Evolutionary conservation across 2,797 vertebrate species (phyloP), one percentile per base, ranked within the genome.

Genomic region (Darevskia mixta): DNA sequence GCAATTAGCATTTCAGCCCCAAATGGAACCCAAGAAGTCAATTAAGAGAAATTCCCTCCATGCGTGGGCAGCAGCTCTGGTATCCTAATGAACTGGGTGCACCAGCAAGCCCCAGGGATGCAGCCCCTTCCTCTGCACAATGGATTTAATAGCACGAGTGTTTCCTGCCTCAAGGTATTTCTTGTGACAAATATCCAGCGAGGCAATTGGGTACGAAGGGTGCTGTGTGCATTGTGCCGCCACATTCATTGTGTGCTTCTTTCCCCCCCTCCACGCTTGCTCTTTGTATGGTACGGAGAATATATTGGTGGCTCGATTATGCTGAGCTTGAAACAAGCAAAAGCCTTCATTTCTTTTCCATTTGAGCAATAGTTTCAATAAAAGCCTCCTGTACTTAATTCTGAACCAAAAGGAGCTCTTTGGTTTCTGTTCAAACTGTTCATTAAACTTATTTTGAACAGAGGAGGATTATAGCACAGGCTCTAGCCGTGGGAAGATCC

Each of bases 341-440:
- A 91, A 91, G 88, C 87, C 89, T 90, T 93, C 86, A 85, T 90
- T 91, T 91, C 88, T 88, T 93, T 86, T 83, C 79, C 88, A 73
- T 78, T 78, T 41, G 90, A 94, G 90, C 91, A 92, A 95, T 79
- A 77, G 86, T 79, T 88, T 81, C 86, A 92, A 86, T 92, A 93
- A 94, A 83, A 89, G 79, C 81, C 88, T 83, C 61, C 0, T 1
- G 49, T 82, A 83, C 77, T 66, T 41, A 29, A 66, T 69, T 91
- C 87, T 93, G 92, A 91, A 94, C 92, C 90, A 91, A 55, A 92
- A 90, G 92, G 64, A 95, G 88, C 83, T 90, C 92, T 5, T 73
- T 73, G 2, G 23, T 88, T 27, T 82, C 86, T 64, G 91, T 90
- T 90, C 17, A n/a, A 95, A 95, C 81, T 78, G 87, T 92, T 94